Conservation (phyloP, 1,140 invertebrate species). For the Proctacanthus coquilletti region DNA sequence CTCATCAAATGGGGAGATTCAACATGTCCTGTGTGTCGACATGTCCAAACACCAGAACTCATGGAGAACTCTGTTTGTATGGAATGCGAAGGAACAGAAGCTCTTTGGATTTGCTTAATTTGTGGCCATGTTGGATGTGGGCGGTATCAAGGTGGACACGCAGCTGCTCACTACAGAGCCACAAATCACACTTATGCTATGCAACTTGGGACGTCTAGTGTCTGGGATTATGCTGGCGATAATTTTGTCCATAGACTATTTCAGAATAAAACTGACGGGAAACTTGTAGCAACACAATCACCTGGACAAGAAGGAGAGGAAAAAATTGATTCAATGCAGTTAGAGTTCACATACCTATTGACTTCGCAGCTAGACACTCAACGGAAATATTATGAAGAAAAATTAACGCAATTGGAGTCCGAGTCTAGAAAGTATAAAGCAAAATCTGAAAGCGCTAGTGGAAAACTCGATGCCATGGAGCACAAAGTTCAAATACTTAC, state of each 20-base stretch:
- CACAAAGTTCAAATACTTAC: constrained; percentile 34
- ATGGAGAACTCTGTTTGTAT: constrained; percentile 67
- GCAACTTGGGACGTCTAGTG: constrained; percentile 86
- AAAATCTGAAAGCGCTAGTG: constrained; percentile 29
- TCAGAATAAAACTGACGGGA: constrained; percentile 95
- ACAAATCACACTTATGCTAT: constrained; percentile 96
- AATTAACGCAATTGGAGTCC: constrained; percentile 42
- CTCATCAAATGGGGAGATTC: constrained; percentile 93
- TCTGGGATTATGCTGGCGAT: constrained; percentile 77
- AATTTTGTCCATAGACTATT: constrained; percentile 95
- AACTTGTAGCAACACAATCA: constrained; percentile 66
- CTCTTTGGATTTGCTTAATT: constrained; percentile 96
- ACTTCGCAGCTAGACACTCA: constrained; percentile 94
- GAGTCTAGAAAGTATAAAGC: constrained; percentile 30
- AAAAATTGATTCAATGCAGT: constrained; percentile 81
- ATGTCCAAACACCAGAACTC: constrained; percentile 86
- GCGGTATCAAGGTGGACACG: constrained; percentile 47
- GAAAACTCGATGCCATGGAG: constrained; percentile 36
- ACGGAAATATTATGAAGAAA: constrained; percentile 81
- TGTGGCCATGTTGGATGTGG: constrained; percentile 98
- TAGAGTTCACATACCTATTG: constrained; percentile 94
- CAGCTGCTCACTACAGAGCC: constrained; percentile 75
- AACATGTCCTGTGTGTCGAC: constrained; percentile 64
- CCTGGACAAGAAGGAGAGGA: constrained; percentile 53
- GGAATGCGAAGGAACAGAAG: constrained; percentile 61